Base-by-base conservation (phyloP, 2,888 invertebrate species). In the Drosophila mulleri region DNA sequence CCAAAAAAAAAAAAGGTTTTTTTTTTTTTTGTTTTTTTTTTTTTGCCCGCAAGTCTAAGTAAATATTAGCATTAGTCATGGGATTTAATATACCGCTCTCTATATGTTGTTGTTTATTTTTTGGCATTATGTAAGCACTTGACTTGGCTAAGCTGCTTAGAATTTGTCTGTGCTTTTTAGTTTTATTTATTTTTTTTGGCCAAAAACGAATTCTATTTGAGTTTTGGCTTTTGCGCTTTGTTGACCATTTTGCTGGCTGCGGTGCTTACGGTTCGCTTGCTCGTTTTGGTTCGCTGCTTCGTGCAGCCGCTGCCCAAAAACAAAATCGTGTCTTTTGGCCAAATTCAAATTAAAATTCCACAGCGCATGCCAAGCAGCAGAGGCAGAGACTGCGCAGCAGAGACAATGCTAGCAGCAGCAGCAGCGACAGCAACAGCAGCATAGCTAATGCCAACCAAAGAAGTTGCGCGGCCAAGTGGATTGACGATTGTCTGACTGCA, bases 331-430 rank as follows among this genome's bases (percentile, higher is more conserved):
- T 85, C 86, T 89, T 35, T 80, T 88, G 86, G 82, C 91, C 83
- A 90, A 90, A 87, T 88, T 77, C 90, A 82, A 90, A 87, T 90
- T 87, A 87, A 87, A 87, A 87, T 90, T 87, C 87, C 89, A 78
- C 90, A 90, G 82, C 87, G 87, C 91, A 87, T 82, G 88, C 90
- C 87, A 83, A 71, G 69, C 71, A 75, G 67, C 57, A 66, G 52
- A 50, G 53, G 50, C 70, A 37, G 56, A 18, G 32, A 16, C 37
- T 14, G 37, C 5, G 37, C 32, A 32, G 11, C 32, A 18, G 32
- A 42, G 42, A 32, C 32, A 32, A 11, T 29, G 29, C 29, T 29
- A 29, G 20, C 57, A 42, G 53, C 44, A 29, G 9, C 58, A 14
- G 35, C 39, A 29, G 35, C 71, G 11, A 16, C 52, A 44, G 29